Conservation (phyloP, 2,113 vertebrate species). For the Poecilia latipinna region DNA sequence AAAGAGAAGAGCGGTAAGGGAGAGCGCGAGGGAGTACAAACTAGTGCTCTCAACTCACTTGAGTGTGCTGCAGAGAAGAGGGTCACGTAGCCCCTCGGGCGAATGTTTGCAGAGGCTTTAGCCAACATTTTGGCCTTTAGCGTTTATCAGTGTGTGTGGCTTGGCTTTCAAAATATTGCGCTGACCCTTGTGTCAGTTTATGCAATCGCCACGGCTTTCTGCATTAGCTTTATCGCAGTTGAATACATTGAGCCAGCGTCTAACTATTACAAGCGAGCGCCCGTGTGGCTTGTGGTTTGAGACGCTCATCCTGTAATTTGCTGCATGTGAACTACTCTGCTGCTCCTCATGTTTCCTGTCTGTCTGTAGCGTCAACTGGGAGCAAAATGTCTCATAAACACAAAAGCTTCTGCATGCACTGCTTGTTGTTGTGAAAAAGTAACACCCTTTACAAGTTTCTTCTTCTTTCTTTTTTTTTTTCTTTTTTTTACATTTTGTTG, state of each 20-base stretch:
- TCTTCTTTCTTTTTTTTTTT: neutral
- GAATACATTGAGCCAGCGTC: neutral
- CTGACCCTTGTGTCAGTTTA: neutral
- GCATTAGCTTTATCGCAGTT: slow-evolving; percentile 3
- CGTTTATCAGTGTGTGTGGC: neutral
- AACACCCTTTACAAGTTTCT: neutral
- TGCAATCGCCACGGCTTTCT: neutral
- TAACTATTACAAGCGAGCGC: neutral
- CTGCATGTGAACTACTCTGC: slow-evolving; percentile 7
- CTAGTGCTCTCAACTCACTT: slow-evolving; percentile 39
- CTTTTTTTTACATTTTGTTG: neutral
- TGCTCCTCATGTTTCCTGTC: slow-evolving; percentile 34
- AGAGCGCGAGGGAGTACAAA: slow-evolving; percentile 36
- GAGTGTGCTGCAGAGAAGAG: slow-evolving; percentile 52
- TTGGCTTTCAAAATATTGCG: neutral
- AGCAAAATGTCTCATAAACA: neutral
- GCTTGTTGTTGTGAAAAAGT: neutral
- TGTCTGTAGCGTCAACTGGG: slow-evolving; percentile 3
- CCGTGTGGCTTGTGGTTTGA: slow-evolving; percentile 42
- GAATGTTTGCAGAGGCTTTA: slow-evolving; percentile 59
- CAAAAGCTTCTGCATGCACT: neutral
- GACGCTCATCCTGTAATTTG: slow-evolving; percentile 22
- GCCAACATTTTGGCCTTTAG: slow-evolving; percentile 41
- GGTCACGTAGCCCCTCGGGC: slow-evolving; percentile 50
- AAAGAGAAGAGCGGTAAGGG: slow-evolving; percentile 64